phyloP scores from a whole-genome alignment of 2,113 vertebrate genomes.

The Progne subis region DNA sequence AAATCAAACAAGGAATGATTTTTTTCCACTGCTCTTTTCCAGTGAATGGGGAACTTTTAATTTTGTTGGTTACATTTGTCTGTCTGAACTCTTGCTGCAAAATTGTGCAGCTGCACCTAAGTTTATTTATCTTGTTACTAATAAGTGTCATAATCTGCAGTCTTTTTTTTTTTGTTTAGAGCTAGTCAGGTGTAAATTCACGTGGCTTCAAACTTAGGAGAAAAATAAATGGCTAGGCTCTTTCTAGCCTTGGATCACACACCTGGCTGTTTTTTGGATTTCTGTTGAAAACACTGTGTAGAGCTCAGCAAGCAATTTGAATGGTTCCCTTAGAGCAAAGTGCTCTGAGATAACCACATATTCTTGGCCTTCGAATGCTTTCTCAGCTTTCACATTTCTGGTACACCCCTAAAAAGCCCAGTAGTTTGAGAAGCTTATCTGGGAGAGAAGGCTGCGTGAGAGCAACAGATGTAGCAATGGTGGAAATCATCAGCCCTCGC shows the following conservation, averaged over 20 bases:
- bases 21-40: background rate
- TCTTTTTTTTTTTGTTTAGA: background rate
- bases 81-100: background rate
- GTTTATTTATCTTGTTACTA: background rate
- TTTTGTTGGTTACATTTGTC: background rate
- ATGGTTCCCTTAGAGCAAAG: background rate
- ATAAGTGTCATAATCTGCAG: background rate
- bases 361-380: background rate
- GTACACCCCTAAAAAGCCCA: background rate
- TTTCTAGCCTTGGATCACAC: background rate
- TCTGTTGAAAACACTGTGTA: background rate
- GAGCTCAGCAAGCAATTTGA: background rate
- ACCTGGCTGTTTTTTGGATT: background rate
- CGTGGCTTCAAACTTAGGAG: background rate
- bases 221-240: background rate
- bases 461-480: rapidly evolving
- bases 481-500: background rate
- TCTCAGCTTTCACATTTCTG: background rate
- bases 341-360: background rate
- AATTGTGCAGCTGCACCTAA: background rate
- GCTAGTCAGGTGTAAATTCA: background rate
- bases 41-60: background rate
- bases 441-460: background rate
- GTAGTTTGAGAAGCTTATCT: background rate
- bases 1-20: too few species aligned